Evolutionary conservation across 2,888 invertebrate species (phyloP), one percentile per base, ranked within the genome.

Genomic region (Folsomia manolachei): DNA sequence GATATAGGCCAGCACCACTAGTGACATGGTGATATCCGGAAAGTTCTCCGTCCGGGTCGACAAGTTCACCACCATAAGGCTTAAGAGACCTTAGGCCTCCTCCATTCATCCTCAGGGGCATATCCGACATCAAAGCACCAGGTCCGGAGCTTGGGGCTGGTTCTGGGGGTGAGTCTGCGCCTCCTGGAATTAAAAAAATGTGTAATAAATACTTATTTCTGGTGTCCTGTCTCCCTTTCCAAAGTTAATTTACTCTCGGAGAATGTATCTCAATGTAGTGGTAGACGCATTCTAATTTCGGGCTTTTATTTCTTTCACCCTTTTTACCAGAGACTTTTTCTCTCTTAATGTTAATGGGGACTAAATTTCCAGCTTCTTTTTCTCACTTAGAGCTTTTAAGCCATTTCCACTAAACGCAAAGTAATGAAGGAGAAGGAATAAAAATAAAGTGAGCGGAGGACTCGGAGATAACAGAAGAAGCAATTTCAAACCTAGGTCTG

Each of bases 41-140:
- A 62, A 74, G 78, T 52, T 78, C 78, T 9, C 74, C 67, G 68
- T 79, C 79, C 62, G 72, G 63, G 64, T 69, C 72, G 52, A 77
- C 77, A 69, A 78, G 64, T 64, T 78, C 80, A 56, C 74, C 76
- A 61, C 78, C 78, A 69, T 77, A 78, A 7, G 81, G 76, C 70
- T 79, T 79, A 14, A 79, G 70, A 7, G 78, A 70, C 74, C 81
- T 74, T 74, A 79, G 69, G 26, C 73, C 78, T 65, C 81, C 79
- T 69, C 81, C 81, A 63, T 81, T 81, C 75, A 79, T 75, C 65
- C 81, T 72, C 77, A 81, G 74, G n/a, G 81, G 79, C 51, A 79
- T 78, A 73, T 81, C 81, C 71, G 81, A 77, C 52, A 18, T 9
- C 9, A 18, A 9, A 18, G 51, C 9, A 11, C 18, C 51, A 51